A percentile compares a stretch with the other conserved stretches of the same genome.
phyloP scores from a whole-genome alignment of 2,797 vertebrate genomes.

The Choloepus didactylus region DNA sequence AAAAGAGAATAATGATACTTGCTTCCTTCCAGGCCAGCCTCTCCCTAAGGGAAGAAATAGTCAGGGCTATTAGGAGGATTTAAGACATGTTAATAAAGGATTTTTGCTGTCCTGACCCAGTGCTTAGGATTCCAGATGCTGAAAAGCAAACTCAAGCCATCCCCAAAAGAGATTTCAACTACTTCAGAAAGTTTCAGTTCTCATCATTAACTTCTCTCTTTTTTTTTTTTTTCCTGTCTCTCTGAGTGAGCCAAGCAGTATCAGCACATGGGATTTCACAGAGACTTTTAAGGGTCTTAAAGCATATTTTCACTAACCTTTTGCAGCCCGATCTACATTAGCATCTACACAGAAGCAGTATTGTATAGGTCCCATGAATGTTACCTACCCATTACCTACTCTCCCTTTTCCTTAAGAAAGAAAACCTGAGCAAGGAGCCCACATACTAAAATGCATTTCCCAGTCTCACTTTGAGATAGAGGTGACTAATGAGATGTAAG shows the following conservation, averaged over 20 bases:
- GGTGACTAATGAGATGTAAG: background rate
- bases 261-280: background rate
- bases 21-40: constrained; percentile 1
- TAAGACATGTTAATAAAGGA: constrained; percentile 31
- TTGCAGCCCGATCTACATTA: background rate
- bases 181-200: background rate
- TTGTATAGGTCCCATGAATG: background rate
- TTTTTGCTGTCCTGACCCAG: background rate
- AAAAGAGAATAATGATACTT: constrained; percentile 41
- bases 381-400: background rate
- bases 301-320: background rate
- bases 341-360: constrained; percentile 24
- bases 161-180: background rate
- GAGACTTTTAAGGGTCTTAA: background rate
- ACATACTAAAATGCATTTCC: background rate
- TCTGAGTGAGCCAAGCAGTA: background rate
- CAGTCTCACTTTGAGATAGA: background rate
- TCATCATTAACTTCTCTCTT: background rate
- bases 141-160: background rate
- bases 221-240: background rate
- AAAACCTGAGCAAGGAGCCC: background rate
- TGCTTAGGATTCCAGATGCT: background rate
- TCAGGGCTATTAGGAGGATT: constrained; percentile 26
- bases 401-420: background rate
- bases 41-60: constrained; percentile 5